A percentile compares a stretch with the other conserved stretches of the same genome.
phyloP scores from a whole-genome alignment of 2,113 vertebrate genomes.

The Sialia sialis region DNA sequence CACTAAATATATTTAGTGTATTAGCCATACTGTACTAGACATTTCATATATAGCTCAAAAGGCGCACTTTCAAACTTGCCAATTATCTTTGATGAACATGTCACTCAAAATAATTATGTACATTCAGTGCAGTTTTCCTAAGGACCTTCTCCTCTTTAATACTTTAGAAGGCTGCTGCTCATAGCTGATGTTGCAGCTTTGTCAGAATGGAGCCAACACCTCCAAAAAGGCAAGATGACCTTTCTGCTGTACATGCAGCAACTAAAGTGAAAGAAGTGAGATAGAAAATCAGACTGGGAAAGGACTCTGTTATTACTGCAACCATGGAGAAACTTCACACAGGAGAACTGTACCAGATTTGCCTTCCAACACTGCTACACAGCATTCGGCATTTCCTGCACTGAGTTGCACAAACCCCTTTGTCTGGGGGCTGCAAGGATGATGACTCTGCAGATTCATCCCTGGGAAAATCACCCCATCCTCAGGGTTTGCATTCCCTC shows the following conservation, averaged over 20 bases:
- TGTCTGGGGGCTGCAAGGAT: not conserved
- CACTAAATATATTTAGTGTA: not conserved
- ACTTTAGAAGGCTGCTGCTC: not conserved
- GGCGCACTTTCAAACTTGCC: not conserved
- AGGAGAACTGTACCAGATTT: not conserved
- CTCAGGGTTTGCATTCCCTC: not conserved
- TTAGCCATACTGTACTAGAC: not conserved
- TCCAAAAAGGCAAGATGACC: not conserved
- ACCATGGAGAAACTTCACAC: not conserved
- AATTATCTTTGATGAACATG: slow-evolving; percentile 41
- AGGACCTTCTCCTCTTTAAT: slow-evolving; percentile 14
- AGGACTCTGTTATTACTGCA: not conserved
- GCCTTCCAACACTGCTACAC: not conserved
- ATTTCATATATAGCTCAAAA: not conserved
- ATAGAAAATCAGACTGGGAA: not conserved
- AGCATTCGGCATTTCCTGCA: not conserved
- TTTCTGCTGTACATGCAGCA: not conserved
- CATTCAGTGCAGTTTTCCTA: not conserved
- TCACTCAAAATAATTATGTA: not conserved
- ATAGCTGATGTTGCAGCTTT: not conserved
- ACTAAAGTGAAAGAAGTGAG: not conserved
- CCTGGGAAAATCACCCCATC: not conserved
- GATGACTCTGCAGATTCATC: not conserved
- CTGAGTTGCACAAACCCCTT: not conserved
- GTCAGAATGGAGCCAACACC: not conserved